Evolutionary conservation across 2,888 invertebrate genomes (phyloP).

Genomic region (Meganola albula): DNA sequence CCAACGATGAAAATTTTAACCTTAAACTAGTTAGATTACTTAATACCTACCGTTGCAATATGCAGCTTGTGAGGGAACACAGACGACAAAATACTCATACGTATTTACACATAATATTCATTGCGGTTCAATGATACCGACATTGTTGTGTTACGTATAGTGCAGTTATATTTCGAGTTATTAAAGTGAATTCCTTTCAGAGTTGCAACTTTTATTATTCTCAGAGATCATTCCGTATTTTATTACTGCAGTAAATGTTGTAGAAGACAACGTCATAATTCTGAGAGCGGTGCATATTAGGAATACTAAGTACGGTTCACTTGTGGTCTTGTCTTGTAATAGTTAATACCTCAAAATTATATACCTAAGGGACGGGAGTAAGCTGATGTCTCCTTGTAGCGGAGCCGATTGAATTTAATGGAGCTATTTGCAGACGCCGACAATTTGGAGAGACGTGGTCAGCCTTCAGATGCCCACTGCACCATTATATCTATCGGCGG

Average conservation of each 20-base stretch:
- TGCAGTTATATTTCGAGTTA: conserved; percentile 1
- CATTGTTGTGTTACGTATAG: background rate
- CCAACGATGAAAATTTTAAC: no score
- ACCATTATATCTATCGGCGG: conserved; percentile 34
- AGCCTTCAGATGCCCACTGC: conserved; percentile 37
- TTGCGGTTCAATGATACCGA: no score
- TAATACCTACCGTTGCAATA: no score
- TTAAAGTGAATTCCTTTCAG: conserved; percentile 14
- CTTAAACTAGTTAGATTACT: no score
- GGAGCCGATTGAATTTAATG: conserved; percentile 66
- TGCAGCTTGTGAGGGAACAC: no score
- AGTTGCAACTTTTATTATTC: conserved; percentile 9
- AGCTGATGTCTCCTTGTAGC: conserved; percentile 54
- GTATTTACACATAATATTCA: no score
- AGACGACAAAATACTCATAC: no score
- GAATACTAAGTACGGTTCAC: conserved; percentile 43
- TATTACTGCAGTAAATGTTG: conserved; percentile 20
- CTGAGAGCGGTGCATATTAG: conserved; percentile 32
- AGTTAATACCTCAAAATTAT: conserved; percentile 67
- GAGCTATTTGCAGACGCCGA: conserved; percentile 57
- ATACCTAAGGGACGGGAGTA: conserved; percentile 49
- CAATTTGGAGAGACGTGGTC: conserved; percentile 50
- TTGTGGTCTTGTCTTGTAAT: conserved; percentile 28
- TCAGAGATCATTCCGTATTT: conserved; percentile 21
- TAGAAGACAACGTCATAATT: conserved; percentile 14